These are phyloP conservation scores for Cottus gobio DNA, from an alignment of 2,113 vertebrate species.

Conservation along the genomic window DNA sequence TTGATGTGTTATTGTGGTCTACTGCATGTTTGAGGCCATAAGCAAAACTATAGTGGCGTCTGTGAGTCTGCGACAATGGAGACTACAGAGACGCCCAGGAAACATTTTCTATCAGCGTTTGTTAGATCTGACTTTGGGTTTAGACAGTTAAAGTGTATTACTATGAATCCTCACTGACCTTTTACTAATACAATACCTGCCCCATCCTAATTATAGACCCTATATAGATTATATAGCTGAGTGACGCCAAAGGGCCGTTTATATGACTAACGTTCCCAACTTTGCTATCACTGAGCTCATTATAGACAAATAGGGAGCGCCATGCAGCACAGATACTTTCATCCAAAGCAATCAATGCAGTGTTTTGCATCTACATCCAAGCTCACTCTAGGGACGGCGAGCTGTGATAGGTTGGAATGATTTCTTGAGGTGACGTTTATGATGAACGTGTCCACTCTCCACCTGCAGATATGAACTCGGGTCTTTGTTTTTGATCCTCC, in stretches of 20 bases:
- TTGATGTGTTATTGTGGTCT: too few species aligned
- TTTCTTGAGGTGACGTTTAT: constrained; percentile 44
- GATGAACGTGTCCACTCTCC: constrained; percentile 56
- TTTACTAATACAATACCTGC: constrained; percentile 19
- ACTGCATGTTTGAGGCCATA: neutral
- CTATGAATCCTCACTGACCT: constrained; percentile 40
- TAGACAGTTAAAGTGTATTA: constrained; percentile 25
- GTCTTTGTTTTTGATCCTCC: constrained; percentile 70
- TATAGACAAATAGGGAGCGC: constrained; percentile 47
- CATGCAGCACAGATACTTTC: constrained; percentile 41
- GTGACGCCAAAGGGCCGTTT: constrained; percentile 56
- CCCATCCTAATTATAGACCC: constrained; percentile 52
- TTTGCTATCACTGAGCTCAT: constrained; percentile 60
- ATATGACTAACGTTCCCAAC: constrained; percentile 45
- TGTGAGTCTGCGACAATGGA: neutral
- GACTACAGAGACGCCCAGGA: neutral
- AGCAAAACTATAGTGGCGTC: neutral
- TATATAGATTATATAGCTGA: too few species aligned
- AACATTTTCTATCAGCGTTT: neutral
- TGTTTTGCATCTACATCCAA: constrained; percentile 33
- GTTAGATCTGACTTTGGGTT: constrained; percentile 9
- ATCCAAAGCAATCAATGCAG: constrained; percentile 52
- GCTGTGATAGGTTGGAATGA: constrained; percentile 29
- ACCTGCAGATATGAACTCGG: constrained; percentile 12
- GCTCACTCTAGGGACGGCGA: neutral